phyloP scores from a whole-genome alignment of 2,113 vertebrate genomes.

The Pterocles orientalis region DNA sequence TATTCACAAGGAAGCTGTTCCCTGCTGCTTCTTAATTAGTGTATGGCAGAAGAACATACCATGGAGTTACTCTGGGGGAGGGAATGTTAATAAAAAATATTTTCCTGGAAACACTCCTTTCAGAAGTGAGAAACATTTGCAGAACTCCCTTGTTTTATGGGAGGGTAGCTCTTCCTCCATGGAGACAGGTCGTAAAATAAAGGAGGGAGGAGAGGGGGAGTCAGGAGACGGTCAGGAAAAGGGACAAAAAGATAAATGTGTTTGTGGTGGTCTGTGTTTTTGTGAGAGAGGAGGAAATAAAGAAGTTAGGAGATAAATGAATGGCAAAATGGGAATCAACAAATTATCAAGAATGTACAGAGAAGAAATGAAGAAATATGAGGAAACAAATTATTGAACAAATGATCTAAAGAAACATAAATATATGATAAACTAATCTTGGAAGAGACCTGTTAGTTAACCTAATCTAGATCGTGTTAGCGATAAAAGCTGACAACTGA shows the following conservation, averaged over 20 bases:
- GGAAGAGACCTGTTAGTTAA: not conserved
- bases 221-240: not conserved
- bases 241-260: not conserved
- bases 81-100: not conserved
- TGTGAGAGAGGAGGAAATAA: not conserved
- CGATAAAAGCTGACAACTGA: not conserved
- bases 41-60: not conserved
- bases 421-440: not conserved
- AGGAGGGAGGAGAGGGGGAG: not conserved
- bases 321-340: not conserved
- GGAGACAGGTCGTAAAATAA: not conserved
- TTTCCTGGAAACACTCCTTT: constrained; percentile 1
- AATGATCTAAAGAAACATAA: not conserved
- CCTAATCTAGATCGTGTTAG: fast-evolving
- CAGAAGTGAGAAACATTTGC: not conserved
- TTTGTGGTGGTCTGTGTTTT: not conserved
- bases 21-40: constrained; percentile 41
- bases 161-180: not conserved
- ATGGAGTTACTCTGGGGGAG: not conserved
- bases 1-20: not conserved
- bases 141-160: not conserved
- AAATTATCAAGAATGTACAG: not conserved
- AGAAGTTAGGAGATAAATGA: not conserved
- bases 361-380: not conserved
- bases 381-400: not conserved